phyloP scores from a whole-genome alignment of 2,797 vertebrate species.

The Coilia nasus region DNA sequence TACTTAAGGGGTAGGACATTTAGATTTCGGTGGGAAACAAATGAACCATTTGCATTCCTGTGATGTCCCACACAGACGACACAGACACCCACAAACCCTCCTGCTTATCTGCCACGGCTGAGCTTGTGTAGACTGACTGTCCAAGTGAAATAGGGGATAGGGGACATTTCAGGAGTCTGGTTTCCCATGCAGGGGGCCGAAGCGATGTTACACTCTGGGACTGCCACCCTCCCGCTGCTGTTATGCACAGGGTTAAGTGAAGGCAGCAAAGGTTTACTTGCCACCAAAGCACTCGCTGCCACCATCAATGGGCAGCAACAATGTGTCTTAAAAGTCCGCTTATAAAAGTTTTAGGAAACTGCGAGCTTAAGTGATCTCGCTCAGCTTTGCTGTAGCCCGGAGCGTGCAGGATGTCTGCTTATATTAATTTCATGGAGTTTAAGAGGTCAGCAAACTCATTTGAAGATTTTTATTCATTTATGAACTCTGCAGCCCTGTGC shows the following conservation, averaged over 20 bases:
- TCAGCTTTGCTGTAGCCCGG: conserved; percentile 77
- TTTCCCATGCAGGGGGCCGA: not conserved
- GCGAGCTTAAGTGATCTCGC: conserved; percentile 90
- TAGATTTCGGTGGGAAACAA: not conserved
- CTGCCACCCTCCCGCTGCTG: conserved; percentile 73
- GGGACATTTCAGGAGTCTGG: not conserved
- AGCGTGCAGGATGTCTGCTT: conserved; percentile 90
- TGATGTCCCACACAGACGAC: not conserved
- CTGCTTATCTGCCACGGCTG: not conserved
- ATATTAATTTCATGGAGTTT: conserved; percentile 98
- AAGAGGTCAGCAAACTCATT: conserved; percentile 94
- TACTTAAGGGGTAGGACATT: not conserved
- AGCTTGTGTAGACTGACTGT: not conserved
- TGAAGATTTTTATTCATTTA: conserved; percentile 92
- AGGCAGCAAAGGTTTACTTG: conserved; percentile 84
- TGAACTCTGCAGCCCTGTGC: conserved; percentile 82
- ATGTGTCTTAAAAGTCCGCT: conserved; percentile 88
- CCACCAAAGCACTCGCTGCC: conserved; percentile 81
- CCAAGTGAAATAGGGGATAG: not conserved
- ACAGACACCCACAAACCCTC: no score
- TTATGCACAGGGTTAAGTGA: conserved; percentile 77
- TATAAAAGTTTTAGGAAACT: conserved; percentile 94
- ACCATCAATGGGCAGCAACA: conserved; percentile 85
- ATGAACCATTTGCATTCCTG: not conserved
- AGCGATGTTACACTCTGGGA: conserved; percentile 76